Percentiles rank a stretch among this genome's conserved stretches.
Evolutionary conservation across 2,113 vertebrate species (phyloP).

Genomic region (Mus pahari): DNA sequence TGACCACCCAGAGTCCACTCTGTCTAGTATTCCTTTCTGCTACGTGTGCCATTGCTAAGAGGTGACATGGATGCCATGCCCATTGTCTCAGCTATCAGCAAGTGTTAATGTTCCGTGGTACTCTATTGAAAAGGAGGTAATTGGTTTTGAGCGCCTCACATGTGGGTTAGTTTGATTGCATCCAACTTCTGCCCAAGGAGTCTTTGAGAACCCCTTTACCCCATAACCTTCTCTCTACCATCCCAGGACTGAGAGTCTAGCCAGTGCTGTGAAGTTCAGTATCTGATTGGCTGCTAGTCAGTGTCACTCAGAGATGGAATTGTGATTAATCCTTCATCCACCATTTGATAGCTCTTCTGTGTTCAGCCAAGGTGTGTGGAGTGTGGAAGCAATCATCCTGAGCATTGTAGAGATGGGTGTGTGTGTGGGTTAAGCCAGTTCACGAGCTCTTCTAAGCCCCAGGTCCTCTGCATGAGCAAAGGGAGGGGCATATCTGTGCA

Average conservation of each 20-base stretch:
- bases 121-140: background rate
- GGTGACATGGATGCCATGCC: background rate
- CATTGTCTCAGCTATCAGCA: background rate
- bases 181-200: background rate
- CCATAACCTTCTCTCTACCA: background rate
- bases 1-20: background rate
- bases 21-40: background rate
- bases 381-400: background rate
- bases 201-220: too few species aligned
- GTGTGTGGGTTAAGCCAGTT: background rate
- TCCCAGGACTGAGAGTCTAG: background rate
- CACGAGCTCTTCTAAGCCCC: too few species aligned
- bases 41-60: background rate
- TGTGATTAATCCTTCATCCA: background rate
- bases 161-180: background rate
- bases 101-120: background rate
- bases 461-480: background rate
- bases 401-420: background rate
- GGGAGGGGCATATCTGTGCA: background rate
- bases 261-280: background rate
- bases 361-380: background rate
- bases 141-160: background rate
- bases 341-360: background rate
- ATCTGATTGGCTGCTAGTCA: background rate
- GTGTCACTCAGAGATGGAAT: background rate